Conservation (phyloP, 2,113 vertebrate genomes). For the Cavia aperea region DNA sequence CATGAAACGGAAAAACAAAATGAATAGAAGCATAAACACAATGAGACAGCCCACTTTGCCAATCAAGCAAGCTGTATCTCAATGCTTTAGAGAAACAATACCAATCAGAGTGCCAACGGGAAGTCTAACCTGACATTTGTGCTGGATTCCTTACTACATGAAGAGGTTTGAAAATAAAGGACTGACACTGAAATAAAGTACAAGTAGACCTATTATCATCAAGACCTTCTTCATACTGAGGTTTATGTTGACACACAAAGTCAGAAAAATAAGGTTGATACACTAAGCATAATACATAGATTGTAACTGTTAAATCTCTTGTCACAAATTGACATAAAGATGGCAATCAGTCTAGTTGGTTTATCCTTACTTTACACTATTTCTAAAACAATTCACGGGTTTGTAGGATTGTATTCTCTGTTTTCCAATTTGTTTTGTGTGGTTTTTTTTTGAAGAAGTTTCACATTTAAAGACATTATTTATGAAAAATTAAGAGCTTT, state of each 20-base stretch:
- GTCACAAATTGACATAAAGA: background rate
- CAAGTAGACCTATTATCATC: background rate
- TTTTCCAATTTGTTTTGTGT: background rate
- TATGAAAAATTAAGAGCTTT: background rate
- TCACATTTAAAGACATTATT: background rate
- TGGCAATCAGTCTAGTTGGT: background rate
- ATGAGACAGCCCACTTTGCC: background rate
- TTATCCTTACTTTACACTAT: background rate
- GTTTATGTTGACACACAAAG: background rate
- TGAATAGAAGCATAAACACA: conserved; percentile 22
- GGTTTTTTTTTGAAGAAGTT: background rate
- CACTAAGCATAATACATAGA: background rate
- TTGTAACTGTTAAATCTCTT: background rate
- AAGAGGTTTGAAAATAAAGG: background rate
- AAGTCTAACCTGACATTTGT: background rate
- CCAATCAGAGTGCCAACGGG: background rate
- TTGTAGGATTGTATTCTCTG: background rate
- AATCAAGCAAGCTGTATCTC: background rate
- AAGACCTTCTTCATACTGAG: background rate
- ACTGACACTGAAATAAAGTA: background rate
- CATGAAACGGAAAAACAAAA: conserved; percentile 57
- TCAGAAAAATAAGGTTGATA: background rate
- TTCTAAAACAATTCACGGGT: background rate
- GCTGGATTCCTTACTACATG: background rate
- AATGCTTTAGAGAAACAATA: background rate